A percentile compares a stretch with the other conserved stretches of the same genome.
These are phyloP conservation scores for Lochmaea crataegi DNA, from an alignment of 2,888 invertebrate genomes.

Conservation along the genomic window DNA sequence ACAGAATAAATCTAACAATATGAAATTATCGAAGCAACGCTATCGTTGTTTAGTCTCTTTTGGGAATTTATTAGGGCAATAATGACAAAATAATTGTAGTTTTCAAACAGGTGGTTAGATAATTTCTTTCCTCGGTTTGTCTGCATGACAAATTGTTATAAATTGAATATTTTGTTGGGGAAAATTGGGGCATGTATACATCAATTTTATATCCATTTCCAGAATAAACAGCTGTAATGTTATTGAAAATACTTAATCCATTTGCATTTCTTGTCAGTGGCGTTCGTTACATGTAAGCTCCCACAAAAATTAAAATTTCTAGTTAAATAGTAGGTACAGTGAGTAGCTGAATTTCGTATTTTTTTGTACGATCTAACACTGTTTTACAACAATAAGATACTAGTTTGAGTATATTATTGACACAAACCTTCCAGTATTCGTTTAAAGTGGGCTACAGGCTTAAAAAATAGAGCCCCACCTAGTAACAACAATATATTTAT, in stretches of 20 bases:
- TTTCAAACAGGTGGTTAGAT: constrained; percentile 52
- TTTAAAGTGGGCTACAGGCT: too few species aligned
- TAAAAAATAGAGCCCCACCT: too few species aligned
- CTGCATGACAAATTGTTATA: constrained; percentile 48
- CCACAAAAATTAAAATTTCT: too few species aligned
- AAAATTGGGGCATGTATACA: constrained; percentile 41
- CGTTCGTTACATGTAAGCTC: background rate
- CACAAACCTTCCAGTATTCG: too few species aligned
- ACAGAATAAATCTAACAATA: constrained; percentile 60
- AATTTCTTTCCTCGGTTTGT: constrained; percentile 50
- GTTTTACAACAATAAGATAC: too few species aligned
- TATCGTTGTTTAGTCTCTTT: constrained; percentile 39
- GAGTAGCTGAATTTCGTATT: too few species aligned
- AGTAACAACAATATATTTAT: too few species aligned
- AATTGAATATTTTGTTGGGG: constrained; percentile 40
- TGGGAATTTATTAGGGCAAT: constrained; percentile 38
- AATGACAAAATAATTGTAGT: constrained; percentile 43
- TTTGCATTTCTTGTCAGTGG: constrained; percentile 48
- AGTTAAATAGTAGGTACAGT: too few species aligned
- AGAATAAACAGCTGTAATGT: constrained; percentile 57
- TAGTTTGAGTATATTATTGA: too few species aligned
- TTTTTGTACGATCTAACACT: too few species aligned
- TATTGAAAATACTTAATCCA: constrained; percentile 52
- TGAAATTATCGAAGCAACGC: constrained; percentile 57
- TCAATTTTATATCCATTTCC: constrained; percentile 62